Conservation (phyloP, 2,888 invertebrate species). For the Leucophora obtusa region DNA sequence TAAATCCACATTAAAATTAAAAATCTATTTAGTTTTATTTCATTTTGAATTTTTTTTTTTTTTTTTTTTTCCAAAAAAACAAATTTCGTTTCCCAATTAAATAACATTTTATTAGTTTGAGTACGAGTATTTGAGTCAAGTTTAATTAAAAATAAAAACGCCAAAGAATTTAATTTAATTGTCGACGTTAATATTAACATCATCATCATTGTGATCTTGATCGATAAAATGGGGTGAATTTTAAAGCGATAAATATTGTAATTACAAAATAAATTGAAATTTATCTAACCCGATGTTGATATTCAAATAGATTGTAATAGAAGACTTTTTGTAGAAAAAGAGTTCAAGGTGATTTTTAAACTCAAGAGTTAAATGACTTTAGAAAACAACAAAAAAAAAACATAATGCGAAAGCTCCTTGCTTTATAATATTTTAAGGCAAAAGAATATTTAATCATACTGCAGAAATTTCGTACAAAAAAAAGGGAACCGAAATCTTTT, state of each 20-base stretch:
- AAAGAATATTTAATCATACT: too few species aligned
- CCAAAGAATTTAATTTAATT: slow-evolving; percentile 33
- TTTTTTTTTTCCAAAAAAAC: not conserved
- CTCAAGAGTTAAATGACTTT: not conserved
- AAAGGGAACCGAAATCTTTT: too few species aligned
- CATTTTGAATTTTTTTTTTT: too few species aligned
- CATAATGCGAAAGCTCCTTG: too few species aligned
- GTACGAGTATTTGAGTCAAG: not conserved
- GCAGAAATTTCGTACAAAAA: too few species aligned
- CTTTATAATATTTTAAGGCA: too few species aligned
- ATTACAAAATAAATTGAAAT: slow-evolving; percentile 1
- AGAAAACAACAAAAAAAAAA: too few species aligned
- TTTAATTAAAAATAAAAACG: slow-evolving; percentile 41
- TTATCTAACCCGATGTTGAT: not conserved
- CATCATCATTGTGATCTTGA: slow-evolving; percentile 1
- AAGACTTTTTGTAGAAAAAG: not conserved
- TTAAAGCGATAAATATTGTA: not conserved
- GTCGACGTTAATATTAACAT: not conserved
- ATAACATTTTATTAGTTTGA: not conserved
- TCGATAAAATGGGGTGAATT: not conserved
- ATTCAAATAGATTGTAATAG: not conserved
- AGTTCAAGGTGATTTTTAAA: not conserved
- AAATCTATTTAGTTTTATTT: too few species aligned
- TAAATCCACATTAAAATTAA: not conserved
- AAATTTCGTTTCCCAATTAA: not conserved